Evolutionary conservation across 2,797 vertebrate species (phyloP).

Genomic region (Acrossocheilus wenchowensis): DNA sequence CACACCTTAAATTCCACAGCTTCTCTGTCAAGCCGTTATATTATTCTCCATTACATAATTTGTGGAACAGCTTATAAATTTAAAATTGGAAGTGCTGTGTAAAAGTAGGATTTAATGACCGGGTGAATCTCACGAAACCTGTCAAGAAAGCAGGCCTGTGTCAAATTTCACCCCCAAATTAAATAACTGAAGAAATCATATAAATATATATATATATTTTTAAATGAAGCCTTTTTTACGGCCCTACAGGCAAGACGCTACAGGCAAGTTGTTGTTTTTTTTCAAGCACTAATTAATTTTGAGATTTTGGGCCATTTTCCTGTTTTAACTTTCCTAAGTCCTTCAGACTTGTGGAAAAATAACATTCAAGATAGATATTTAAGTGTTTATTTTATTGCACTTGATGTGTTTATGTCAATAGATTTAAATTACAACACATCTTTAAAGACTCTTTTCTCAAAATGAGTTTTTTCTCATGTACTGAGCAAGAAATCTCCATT

Average conservation of each 20-base stretch:
- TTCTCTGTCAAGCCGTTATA: slow-evolving; percentile 58
- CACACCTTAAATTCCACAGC: slow-evolving; percentile 63
- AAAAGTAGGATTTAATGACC: background rate
- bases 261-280: background rate
- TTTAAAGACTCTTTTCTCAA: background rate
- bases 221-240: background rate
- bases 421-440: background rate
- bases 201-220: background rate
- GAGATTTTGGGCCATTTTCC: background rate
- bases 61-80: slow-evolving; percentile 14
- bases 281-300: background rate
- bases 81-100: slow-evolving; percentile 4
- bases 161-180: slow-evolving; percentile 19
- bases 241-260: background rate
- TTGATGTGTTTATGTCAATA: background rate
- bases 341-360: background rate
- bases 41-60: slow-evolving; percentile 25
- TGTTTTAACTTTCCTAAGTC: background rate
- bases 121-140: slow-evolving; percentile 19
- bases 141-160: slow-evolving; percentile 15
- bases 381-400: background rate
- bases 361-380: background rate
- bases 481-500: background rate
- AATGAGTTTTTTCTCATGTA: background rate
- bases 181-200: background rate